These are phyloP conservation scores for Acleris holmiana DNA, from an alignment of 2,888 invertebrate genomes.

Conservation along the genomic window DNA sequence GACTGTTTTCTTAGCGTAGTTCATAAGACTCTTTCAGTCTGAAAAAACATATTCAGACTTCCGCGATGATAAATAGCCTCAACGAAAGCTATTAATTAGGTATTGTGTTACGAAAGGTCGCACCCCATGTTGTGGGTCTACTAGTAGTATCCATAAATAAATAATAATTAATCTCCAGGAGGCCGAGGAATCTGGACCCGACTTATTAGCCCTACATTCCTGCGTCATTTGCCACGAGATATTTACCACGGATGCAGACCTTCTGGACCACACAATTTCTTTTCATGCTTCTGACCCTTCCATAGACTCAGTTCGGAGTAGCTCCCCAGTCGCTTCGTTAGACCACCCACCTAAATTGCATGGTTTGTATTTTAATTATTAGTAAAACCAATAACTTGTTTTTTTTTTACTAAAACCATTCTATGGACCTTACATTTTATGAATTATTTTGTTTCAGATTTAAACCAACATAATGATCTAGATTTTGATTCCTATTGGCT, in stretches of 20 bases:
- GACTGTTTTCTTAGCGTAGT: no score
- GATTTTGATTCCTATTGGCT: constrained; percentile 74
- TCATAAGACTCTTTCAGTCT: no score
- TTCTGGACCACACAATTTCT: constrained; percentile 73
- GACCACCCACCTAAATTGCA: constrained; percentile 39
- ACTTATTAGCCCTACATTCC: constrained; percentile 70
- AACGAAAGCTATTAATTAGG: no score
- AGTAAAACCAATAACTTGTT: not conserved
- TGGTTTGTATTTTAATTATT: constrained; percentile 12
- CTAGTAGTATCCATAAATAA: no score
- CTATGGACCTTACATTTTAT: not conserved
- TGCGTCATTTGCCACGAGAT: constrained; percentile 77
- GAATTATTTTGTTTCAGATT: constrained; percentile 47
- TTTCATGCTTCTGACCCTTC: constrained; percentile 62
- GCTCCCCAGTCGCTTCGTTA: constrained; percentile 36
- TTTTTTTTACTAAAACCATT: not conserved
- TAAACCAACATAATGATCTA: constrained; percentile 47
- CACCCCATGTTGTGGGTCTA: no score
- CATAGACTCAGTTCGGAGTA: constrained; percentile 43
- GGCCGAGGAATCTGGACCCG: constrained; percentile 57
- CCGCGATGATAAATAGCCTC: no score
- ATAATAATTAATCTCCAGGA: constrained; percentile 50
- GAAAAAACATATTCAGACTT: no score
- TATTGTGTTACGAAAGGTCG: no score
- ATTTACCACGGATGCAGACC: constrained; percentile 73